phyloP scores from a whole-genome alignment of 2,888 invertebrate species.

The Axea sp. region DNA sequence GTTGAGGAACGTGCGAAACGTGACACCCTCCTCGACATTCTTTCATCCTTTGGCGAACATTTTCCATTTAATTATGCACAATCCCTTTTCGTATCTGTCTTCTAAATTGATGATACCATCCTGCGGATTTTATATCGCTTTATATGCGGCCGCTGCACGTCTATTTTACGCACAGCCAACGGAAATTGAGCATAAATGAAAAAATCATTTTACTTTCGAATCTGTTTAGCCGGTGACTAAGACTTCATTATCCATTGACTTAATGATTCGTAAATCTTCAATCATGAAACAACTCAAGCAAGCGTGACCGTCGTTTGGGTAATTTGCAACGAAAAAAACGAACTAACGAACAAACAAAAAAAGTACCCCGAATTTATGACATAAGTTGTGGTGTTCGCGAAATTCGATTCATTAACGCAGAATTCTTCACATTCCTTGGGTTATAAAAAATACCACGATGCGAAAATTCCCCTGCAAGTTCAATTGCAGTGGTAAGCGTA shows the following conservation, averaged over 20 bases:
- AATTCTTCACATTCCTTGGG: constrained; percentile 28
- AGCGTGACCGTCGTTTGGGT: too few relatives aligned
- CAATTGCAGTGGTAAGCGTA: constrained; percentile 29
- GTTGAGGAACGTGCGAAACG: constrained; percentile 46
- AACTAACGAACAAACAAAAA: too few relatives aligned
- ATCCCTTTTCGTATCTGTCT: constrained; percentile 29
- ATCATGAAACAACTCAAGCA: too few relatives aligned
- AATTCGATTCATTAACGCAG: constrained; percentile 45
- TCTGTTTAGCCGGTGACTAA: too few relatives aligned
- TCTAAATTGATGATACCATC: constrained; percentile 8
- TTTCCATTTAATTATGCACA: constrained; percentile 43
- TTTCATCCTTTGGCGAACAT: constrained; percentile 24
- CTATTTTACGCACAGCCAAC: not conserved
- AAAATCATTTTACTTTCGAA: too few relatives aligned
- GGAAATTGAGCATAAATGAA: too few relatives aligned
- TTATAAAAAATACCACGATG: constrained; percentile 40
- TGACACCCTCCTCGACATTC: constrained; percentile 51
- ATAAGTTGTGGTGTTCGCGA: constrained; percentile 23
- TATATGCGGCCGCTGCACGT: not conserved
- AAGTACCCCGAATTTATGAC: constrained; percentile 20
- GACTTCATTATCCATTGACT: too few relatives aligned
- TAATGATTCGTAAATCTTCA: too few relatives aligned
- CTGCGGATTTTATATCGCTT: constrained; percentile 5
- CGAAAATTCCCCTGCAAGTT: constrained; percentile 36
- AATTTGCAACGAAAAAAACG: not conserved